Evolutionary conservation across 2,797 vertebrate genomes (phyloP).

Genomic region (Enteromius viviparus): DNA sequence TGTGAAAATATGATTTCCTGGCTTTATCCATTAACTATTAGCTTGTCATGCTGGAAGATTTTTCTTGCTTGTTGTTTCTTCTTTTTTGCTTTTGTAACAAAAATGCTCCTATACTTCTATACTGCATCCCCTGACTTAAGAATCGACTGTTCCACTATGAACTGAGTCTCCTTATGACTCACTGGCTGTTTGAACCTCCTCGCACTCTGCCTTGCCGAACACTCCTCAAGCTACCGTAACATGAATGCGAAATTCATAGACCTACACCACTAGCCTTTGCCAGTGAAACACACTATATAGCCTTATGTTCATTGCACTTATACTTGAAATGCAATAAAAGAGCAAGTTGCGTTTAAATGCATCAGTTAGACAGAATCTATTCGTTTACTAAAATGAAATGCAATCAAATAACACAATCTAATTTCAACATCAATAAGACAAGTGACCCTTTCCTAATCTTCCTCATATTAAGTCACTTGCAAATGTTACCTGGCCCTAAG

Average conservation of each 20-base stretch:
- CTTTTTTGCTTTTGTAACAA: background rate
- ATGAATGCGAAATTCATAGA: constrained; percentile 16
- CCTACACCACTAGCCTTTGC: background rate
- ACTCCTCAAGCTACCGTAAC: background rate
- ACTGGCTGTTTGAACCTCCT: constrained; percentile 22
- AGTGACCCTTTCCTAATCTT: background rate
- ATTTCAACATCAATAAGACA: background rate
- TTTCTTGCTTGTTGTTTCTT: background rate
- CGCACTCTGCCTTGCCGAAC: background rate
- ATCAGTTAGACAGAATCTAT: background rate
- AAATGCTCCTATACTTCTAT: background rate
- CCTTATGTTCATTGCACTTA: background rate
- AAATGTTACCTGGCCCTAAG: constrained; percentile 8
- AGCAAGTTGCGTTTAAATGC: background rate
- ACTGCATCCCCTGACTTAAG: background rate
- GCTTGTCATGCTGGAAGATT: background rate
- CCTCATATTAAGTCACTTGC: background rate
- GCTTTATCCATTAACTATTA: background rate
- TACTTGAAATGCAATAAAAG: constrained; percentile 7
- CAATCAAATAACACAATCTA: constrained; percentile 14
- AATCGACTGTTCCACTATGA: constrained; percentile 19
- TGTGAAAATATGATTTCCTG: background rate
- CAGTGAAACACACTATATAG: background rate
- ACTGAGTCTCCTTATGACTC: constrained; percentile 18
- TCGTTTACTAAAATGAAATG: constrained; percentile 5